Evolutionary conservation across 2,797 vertebrate genomes (phyloP), one percentile per base, ranked within the genome.

Genomic region (Meda fulgida): DNA sequence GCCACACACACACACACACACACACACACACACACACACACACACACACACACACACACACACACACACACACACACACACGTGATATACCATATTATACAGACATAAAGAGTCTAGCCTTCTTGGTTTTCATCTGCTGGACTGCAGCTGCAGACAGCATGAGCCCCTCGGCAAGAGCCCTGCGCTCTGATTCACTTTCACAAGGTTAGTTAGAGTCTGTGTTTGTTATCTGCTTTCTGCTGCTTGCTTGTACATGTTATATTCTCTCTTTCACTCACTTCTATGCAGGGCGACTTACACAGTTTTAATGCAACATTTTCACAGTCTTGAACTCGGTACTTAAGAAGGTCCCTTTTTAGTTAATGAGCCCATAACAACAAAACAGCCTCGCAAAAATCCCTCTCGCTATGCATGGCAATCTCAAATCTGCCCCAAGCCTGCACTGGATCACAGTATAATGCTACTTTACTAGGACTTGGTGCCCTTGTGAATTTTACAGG

Each of bases 391-490:
- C 63, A 75, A 79, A 91, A 87, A 86, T 86, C 81, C 85, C 67
- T 86, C 77, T 83, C 83, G 84, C 84, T 81, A 87, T 86, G 46
- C n/a, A 8, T 55, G 46, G 51, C 63, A 78, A 69, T 40, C 65
- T 38, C 51, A 63, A 78, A 60, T 65, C 81, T 83, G 60, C 48
- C 29, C 83, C 89, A 85, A 38, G 65, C 84, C 75, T 43, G 80
- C 43, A 88, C 87, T 83, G 91, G 92, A 92, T 91, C 93, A 89
- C 91, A 90, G 84, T 91, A 92, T 93, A 94, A 95, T 94, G 93
- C 86, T 88, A 91, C 89, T 90, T 88, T 72, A 84, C 89, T 81
- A 82, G 87, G 80, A 92, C 91, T 23, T 85, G 90, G 92, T 92
- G 91, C 67, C 76, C 90, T 89, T 90, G 91, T 88, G 84, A 92